A percentile compares a stretch with the other conserved stretches of the same genome.
Conservation (phyloP, 1,140 invertebrate species). For the Apis cerana region DNA sequence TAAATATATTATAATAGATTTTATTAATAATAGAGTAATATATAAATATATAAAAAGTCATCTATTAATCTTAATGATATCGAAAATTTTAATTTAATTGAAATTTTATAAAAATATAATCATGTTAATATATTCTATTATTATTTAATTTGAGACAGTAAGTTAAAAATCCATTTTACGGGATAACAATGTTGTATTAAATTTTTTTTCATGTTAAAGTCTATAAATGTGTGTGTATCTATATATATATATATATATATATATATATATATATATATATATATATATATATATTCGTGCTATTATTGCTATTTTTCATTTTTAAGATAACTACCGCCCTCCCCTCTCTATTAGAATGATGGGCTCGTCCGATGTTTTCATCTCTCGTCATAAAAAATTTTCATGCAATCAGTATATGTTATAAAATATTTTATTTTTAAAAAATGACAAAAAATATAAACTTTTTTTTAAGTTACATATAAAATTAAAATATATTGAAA, state of each 20-base stretch:
- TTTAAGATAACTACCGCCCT: slow-evolving; percentile 56
- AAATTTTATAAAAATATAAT: slow-evolving; percentile 31
- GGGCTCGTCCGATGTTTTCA: slow-evolving; percentile 70
- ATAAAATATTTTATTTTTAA: background rate
- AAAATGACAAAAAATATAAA: slow-evolving; percentile 36
- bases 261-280: no score
- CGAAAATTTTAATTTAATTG: slow-evolving; percentile 9
- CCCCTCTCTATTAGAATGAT: slow-evolving; percentile 58
- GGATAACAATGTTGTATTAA: slow-evolving; percentile 50
- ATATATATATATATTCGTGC: slow-evolving; percentile 68
- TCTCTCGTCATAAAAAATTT: slow-evolving; percentile 21
- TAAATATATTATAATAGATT: slow-evolving; percentile 11
- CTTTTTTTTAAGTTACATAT: background rate
- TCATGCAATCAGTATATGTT: slow-evolving; percentile 4
- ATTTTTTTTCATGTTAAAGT: slow-evolving; percentile 47
- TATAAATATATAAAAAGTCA: slow-evolving; percentile 22
- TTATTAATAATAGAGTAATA: slow-evolving; percentile 1
- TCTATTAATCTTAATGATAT: slow-evolving; percentile 43
- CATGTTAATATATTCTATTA: background rate
- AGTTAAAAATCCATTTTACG: background rate
- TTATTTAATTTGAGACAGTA: slow-evolving; percentile 13
- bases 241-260: no score
- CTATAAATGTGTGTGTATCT: slow-evolving; percentile 40
- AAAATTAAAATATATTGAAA: slow-evolving; percentile 50
- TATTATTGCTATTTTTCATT: slow-evolving; percentile 71